A percentile compares a stretch with the other conserved stretches of the same genome.
Evolutionary conservation across 2,888 invertebrate genomes (phyloP).

Genomic region (Teleiodes luculella): DNA sequence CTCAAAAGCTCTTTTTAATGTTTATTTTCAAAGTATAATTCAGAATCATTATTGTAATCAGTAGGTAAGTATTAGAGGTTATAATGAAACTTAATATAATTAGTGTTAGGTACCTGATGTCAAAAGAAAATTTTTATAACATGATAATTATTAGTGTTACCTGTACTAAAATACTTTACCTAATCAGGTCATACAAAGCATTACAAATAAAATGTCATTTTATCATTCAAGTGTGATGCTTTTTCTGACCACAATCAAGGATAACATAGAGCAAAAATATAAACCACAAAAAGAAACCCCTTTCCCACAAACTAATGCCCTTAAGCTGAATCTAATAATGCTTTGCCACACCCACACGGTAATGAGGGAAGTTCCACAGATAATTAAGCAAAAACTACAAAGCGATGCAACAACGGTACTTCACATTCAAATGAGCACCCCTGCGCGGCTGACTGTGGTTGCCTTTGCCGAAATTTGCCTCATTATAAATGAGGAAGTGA

Average conservation of each 20-base stretch:
- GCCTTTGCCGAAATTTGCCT: conserved; percentile 10
- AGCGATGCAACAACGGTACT: conserved; percentile 54
- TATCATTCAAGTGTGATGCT: too few relatives aligned
- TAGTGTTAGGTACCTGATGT: too few relatives aligned
- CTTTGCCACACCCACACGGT: conserved; percentile 45
- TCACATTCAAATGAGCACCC: conserved; percentile 71
- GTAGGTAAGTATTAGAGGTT: too few relatives aligned
- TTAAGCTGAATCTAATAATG: conserved; percentile 68
- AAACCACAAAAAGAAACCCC: conserved; percentile 18
- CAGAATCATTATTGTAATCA: too few relatives aligned
- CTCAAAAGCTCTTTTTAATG: background rate
- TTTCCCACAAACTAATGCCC: conserved; percentile 45
- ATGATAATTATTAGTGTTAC: too few relatives aligned
- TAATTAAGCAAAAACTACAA: conserved; percentile 74
- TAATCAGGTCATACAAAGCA: too few relatives aligned
- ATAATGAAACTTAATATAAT: too few relatives aligned
- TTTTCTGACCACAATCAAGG: background rate
- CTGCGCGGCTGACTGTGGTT: conserved; percentile 22
- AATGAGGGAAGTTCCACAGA: conserved; percentile 52
- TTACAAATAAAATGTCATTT: too few relatives aligned
- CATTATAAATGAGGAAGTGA: conserved; percentile 10
- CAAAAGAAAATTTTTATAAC: too few relatives aligned
- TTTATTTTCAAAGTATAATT: too few relatives aligned
- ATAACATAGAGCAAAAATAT: background rate
- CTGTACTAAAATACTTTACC: too few relatives aligned